phyloP scores from a whole-genome alignment of 2,113 vertebrate genomes.

The Albula glossodonta region DNA sequence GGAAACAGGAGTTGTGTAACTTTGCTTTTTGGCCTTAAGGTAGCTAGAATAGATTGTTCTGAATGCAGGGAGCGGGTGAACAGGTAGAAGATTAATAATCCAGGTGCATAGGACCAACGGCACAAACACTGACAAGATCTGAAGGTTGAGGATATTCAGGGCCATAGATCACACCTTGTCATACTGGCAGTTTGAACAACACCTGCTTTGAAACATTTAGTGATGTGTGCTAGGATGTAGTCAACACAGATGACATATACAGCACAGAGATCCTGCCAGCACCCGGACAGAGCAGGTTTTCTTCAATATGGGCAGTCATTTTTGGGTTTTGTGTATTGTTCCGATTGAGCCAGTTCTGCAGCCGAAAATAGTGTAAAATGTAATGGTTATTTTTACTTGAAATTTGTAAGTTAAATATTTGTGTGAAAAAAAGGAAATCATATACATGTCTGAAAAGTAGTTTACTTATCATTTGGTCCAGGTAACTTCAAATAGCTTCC shows the following conservation, averaged over 20 bases:
- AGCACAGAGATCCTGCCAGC: background rate
- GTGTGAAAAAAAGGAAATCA: background rate
- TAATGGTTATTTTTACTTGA: background rate
- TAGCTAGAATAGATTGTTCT: conserved; percentile 30
- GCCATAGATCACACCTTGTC: background rate
- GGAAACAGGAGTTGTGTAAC: conserved; percentile 53
- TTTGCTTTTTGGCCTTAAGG: conserved; percentile 20
- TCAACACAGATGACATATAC: background rate
- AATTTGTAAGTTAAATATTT: background rate
- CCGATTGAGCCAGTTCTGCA: background rate
- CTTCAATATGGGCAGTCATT: background rate
- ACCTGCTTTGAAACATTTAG: background rate
- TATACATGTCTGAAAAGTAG: background rate
- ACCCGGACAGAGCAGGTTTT: background rate
- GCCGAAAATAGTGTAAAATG: background rate
- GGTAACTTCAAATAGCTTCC: too few relatives aligned
- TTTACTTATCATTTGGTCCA: background rate
- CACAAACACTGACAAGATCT: background rate
- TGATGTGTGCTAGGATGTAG: background rate
- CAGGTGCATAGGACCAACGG: conserved; percentile 5
- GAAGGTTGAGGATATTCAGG: background rate
- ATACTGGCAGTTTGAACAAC: background rate
- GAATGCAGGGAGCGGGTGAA: conserved; percentile 33
- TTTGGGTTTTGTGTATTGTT: background rate
- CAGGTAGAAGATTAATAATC: conserved; percentile 38